Conservation (phyloP, 2,113 vertebrate species). For the Ia io region DNA sequence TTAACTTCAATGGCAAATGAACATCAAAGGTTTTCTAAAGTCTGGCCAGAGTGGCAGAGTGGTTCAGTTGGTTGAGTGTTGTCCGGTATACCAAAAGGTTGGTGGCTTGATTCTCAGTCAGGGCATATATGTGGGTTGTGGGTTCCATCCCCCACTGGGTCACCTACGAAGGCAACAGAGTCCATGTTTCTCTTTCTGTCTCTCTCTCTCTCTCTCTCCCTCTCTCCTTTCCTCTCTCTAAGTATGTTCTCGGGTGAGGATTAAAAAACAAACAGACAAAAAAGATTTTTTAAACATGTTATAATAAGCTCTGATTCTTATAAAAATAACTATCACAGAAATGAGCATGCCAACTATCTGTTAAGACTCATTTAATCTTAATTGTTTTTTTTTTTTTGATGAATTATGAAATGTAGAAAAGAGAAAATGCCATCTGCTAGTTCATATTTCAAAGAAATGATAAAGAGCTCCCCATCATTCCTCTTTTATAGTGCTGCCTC, state of each 20-base stretch:
- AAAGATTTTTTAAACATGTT: not conserved
- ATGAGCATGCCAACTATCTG: conserved; percentile 20
- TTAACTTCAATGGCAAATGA: conserved; percentile 42
- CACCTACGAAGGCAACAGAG: too few relatives aligned
- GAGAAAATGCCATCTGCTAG: conserved; percentile 5
- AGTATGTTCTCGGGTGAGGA: too few relatives aligned
- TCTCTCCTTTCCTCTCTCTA: too few relatives aligned
- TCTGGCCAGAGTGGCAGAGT: too few relatives aligned
- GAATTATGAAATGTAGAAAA: conserved; percentile 30
- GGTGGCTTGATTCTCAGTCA: too few relatives aligned
- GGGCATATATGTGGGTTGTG: too few relatives aligned
- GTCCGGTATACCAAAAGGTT: too few relatives aligned
- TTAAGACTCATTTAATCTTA: conserved; percentile 59
- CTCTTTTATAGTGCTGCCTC: not conserved
- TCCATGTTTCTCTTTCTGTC: too few relatives aligned
- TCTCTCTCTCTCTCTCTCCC: too few relatives aligned
- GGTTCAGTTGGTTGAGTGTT: too few relatives aligned
- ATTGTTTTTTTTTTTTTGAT: conserved; percentile 53
- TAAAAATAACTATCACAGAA: conserved; percentile 52
- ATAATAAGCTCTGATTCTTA: conserved; percentile 34
- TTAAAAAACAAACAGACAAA: too few relatives aligned
- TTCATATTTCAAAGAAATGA: not conserved
- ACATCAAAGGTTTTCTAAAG: not conserved
- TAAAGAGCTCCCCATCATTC: not conserved
- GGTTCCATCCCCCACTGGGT: too few relatives aligned